Conservation (phyloP, 2,113 vertebrate genomes). For the Amphiprion ocellaris region DNA sequence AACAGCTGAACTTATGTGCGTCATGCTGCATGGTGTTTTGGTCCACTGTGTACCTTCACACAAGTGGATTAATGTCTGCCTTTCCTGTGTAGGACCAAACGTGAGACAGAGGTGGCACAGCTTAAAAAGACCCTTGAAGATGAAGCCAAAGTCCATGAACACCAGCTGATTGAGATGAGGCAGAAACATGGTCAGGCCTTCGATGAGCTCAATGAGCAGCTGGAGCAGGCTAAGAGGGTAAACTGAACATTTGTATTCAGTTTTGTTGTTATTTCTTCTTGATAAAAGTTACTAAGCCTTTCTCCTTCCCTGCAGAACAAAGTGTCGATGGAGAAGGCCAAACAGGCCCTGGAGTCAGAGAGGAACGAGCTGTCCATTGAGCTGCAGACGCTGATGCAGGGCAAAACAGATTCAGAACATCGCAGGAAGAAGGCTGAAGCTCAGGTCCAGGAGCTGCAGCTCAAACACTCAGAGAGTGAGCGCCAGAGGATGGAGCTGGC, state of each 20-base stretch:
- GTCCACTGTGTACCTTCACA: not conserved
- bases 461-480: conserved; percentile 92
- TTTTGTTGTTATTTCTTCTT: not conserved
- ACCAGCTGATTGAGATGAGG: conserved; percentile 92
- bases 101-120: conserved; percentile 94
- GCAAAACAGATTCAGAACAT: conserved; percentile 93
- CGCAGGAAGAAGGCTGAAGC: conserved; percentile 94
- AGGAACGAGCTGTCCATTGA: conserved; percentile 93
- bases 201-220: conserved; percentile 95
- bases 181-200: conserved; percentile 95
- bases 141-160: conserved; percentile 91
- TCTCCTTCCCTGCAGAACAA: conserved; percentile 86
- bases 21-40: not conserved
- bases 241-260: not conserved
- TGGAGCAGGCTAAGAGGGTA: conserved; percentile 97
- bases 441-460: conserved; percentile 93
- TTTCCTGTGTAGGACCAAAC: conserved; percentile 87
- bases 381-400: conserved; percentile 91
- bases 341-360: conserved; percentile 94
- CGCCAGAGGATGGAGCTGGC: conserved; percentile 87
- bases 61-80: not conserved
- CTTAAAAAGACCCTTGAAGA: conserved; percentile 95
- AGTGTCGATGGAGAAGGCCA: conserved; percentile 95
- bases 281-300: not conserved
- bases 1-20: not conserved